phyloP scores from a whole-genome alignment of 2,113 vertebrate genomes.

The Chaetops frenatus region DNA sequence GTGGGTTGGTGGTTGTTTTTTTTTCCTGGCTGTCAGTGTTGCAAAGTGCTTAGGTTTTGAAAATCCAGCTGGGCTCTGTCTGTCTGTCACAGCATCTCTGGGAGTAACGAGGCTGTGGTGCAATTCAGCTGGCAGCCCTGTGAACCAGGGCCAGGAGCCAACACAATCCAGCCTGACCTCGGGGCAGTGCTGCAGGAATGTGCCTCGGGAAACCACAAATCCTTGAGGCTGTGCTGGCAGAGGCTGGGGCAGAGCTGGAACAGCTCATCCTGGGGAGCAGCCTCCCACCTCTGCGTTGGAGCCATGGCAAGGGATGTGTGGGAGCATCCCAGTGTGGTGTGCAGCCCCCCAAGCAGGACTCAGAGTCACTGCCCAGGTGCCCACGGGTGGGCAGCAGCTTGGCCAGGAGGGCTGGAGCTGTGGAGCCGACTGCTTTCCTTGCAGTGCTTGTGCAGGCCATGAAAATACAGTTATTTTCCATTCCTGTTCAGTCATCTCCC shows the following conservation, averaged over 20 bases:
- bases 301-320: neutral
- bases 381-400: neutral
- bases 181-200: neutral
- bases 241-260: neutral
- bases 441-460: neutral
- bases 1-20: neutral
- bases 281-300: accelerated
- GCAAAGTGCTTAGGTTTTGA: slow-evolving; percentile 29
- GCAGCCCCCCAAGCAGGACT: neutral
- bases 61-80: slow-evolving; percentile 31
- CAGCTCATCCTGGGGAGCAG: neutral
- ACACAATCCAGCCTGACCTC: neutral
- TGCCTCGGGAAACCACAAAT: neutral
- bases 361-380: accelerated
- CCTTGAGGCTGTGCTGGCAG: accelerated
- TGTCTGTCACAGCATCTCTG: neutral
- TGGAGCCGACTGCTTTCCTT: neutral
- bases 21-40: neutral
- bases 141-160: neutral
- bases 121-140: neutral
- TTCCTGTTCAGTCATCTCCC: accelerated
- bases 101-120: neutral
- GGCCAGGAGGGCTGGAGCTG: neutral
- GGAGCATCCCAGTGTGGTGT: neutral
- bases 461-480: neutral